Evolutionary conservation across 2,113 vertebrate genomes (phyloP).

Genomic region (Tretioscincus oriximinensis): DNA sequence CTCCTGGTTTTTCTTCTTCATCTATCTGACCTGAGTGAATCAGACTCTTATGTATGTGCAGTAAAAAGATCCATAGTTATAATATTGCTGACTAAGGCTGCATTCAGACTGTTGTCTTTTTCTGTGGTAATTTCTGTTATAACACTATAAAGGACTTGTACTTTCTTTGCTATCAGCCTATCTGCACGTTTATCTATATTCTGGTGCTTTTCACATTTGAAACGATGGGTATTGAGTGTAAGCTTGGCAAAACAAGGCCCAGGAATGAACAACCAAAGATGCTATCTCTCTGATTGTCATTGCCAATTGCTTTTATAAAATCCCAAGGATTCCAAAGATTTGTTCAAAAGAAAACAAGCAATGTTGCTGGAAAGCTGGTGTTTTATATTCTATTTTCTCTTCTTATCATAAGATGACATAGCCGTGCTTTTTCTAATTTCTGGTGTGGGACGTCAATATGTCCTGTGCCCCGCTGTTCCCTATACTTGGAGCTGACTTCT

Average conservation of each 20-base stretch:
- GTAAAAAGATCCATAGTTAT: no score
- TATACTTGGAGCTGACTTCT: background rate
- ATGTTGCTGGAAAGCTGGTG: background rate
- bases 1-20: no score
- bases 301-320: background rate
- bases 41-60: no score
- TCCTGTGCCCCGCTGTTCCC: background rate
- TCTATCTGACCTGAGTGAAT: background rate
- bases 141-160: background rate
- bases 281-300: background rate
- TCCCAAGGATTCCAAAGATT: background rate
- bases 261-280: slow-evolving; percentile 14
- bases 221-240: background rate
- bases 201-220: no score
- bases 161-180: background rate
- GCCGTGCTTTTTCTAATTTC: no score
- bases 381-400: background rate
- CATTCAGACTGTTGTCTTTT: no score
- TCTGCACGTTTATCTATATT: no score
- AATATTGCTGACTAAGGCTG: no score
- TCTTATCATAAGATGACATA: background rate
- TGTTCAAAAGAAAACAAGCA: background rate
- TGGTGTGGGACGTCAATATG: no score
- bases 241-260: slow-evolving; percentile 49
- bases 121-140: no score